phyloP scores from a whole-genome alignment of 2,113 vertebrate species.

The Sylvia atricapilla region DNA sequence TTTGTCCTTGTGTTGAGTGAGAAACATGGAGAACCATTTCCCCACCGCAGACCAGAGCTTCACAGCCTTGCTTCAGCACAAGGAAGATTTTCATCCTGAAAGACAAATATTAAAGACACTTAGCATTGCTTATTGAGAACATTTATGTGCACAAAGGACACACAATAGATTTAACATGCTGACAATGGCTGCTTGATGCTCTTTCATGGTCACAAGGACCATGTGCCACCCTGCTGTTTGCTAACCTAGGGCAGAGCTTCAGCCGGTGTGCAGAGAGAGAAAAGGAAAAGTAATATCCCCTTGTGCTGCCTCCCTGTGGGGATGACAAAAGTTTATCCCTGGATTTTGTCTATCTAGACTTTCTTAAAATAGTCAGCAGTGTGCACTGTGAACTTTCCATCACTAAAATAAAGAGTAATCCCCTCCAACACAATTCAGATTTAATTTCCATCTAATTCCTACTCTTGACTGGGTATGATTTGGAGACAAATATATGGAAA shows the following conservation, averaged over 20 bases:
- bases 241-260: neutral
- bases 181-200: neutral
- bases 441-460: neutral
- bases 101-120: neutral
- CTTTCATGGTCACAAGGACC: neutral
- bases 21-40: neutral
- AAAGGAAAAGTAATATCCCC: neutral
- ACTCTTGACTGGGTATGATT: neutral
- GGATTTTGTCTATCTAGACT: neutral
- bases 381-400: neutral
- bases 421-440: neutral
- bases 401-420: neutral
- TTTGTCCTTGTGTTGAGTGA: neutral
- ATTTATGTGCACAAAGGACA: neutral
- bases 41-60: neutral
- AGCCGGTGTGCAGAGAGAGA: neutral
- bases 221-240: neutral
- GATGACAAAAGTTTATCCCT: neutral
- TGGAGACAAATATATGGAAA: neutral
- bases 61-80: neutral
- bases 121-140: neutral
- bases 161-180: neutral
- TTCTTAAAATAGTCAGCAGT: neutral
- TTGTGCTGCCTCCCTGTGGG: neutral
- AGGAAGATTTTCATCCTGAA: neutral